Evolutionary conservation across 1,140 invertebrate species (phyloP).

Genomic region (Littorina saxatilis): DNA sequence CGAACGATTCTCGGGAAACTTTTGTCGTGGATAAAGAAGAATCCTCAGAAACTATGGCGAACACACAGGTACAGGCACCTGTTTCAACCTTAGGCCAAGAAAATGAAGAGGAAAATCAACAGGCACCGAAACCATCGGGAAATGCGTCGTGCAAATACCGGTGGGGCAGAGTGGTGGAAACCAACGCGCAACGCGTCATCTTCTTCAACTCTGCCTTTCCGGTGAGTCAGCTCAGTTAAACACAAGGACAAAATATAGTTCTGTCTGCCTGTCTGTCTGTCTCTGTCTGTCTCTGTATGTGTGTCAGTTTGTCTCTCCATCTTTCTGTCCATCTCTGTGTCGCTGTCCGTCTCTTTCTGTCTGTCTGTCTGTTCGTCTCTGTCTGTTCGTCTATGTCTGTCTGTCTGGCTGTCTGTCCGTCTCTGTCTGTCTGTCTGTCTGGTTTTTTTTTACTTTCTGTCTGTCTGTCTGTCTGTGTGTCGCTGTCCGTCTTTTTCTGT

Average conservation of each 20-base stretch:
- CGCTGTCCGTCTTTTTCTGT: too few relatives aligned
- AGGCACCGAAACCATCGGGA: neutral
- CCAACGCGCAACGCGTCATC: slow-evolving; percentile 44
- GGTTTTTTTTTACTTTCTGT: too few relatives aligned
- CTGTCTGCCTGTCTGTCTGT: neutral
- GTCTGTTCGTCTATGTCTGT: too few relatives aligned
- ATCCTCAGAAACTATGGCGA: neutral
- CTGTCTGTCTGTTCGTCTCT: too few relatives aligned
- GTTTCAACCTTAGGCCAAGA: neutral
- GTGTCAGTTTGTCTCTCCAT: neutral
- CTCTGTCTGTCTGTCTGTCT: too few relatives aligned
- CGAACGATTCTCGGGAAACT: neutral
- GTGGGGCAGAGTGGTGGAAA: slow-evolving; percentile 57
- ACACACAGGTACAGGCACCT: neutral
- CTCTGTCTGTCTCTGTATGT: neutral
- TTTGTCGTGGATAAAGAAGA: too few relatives aligned
- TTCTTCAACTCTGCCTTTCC: slow-evolving; percentile 60
- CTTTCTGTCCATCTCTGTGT: too few relatives aligned
- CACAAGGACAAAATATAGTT: neutral
- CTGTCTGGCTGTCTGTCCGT: too few relatives aligned
- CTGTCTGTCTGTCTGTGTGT: too few relatives aligned
- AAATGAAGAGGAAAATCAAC: slow-evolving; percentile 4
- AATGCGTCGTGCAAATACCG: slow-evolving; percentile 58
- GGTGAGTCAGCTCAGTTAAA: slow-evolving; percentile 45
- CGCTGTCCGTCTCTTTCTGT: too few relatives aligned